phyloP scores from a whole-genome alignment of 2,113 vertebrate species.

The Pantherophis guttatus region DNA sequence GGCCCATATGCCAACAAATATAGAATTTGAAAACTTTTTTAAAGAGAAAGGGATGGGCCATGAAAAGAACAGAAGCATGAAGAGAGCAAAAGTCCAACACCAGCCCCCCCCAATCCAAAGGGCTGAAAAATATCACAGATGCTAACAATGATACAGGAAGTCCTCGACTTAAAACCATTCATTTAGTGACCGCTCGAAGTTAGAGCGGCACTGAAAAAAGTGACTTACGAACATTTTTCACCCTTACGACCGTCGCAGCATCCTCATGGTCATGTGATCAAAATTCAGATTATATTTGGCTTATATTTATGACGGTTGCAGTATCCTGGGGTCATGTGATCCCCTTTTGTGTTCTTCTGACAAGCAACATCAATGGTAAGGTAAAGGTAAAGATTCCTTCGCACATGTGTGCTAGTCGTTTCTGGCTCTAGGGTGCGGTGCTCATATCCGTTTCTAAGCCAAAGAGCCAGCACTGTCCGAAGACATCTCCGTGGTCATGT shows the following conservation, averaged over 20 bases:
- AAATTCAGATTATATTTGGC: not conserved
- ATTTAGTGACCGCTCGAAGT: not conserved
- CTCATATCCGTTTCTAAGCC: no score
- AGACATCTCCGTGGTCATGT: no score
- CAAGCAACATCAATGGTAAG: not conserved
- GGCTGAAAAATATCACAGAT: fast-evolving
- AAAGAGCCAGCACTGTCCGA: no score
- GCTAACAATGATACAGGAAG: not conserved
- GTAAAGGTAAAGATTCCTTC: no score
- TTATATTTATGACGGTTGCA: not conserved
- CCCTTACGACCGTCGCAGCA: not conserved
- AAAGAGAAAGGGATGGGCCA: fast-evolving
- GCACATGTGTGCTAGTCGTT: no score
- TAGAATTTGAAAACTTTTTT: not conserved
- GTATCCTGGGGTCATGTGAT: not conserved
- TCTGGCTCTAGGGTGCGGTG: no score
- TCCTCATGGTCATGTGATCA: not conserved
- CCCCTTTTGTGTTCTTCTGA: not conserved
- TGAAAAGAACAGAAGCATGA: not conserved
- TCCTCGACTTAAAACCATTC: not conserved
- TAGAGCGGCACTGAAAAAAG: not conserved
- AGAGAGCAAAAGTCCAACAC: not conserved
- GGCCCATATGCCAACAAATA: not conserved
- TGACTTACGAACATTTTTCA: not conserved
- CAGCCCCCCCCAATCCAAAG: not conserved